These are phyloP conservation scores for Thymelicus acteon DNA, from an alignment of 2,888 invertebrate species.

Conservation along the genomic window DNA sequence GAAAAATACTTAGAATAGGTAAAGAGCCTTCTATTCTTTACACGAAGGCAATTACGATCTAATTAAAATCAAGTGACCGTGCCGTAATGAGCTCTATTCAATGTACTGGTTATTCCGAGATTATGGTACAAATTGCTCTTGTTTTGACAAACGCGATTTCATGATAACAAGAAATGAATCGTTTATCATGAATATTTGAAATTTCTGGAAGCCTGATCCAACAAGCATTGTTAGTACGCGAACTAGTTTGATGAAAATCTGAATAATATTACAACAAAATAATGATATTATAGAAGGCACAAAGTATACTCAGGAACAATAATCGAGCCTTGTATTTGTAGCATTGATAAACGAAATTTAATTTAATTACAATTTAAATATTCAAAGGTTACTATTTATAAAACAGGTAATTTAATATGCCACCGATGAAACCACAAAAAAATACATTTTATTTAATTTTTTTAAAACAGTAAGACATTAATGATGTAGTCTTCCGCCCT, in stretches of 20 bases:
- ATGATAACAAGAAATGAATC: slow-evolving; percentile 18
- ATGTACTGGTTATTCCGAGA: slow-evolving; percentile 29
- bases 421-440: no score
- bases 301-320: no score
- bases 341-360: no score
- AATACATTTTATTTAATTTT: no score
- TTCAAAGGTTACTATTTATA: no score
- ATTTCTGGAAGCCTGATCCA: slow-evolving; percentile 9
- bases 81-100: slow-evolving; percentile 29
- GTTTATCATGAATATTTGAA: slow-evolving; percentile 27
- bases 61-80: slow-evolving; percentile 30
- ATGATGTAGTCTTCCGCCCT: no score
- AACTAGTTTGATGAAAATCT: neutral
- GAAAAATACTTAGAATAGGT: slow-evolving; percentile 19
- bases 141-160: slow-evolving; percentile 29
- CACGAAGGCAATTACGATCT: slow-evolving; percentile 33
- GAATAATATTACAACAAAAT: neutral
- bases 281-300: no score
- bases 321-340: no score
- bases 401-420: no score
- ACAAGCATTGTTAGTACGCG: neutral
- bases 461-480: no score
- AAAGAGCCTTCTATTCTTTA: slow-evolving; percentile 29
- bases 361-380: no score
- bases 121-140: slow-evolving; percentile 28